A percentile compares a stretch with the other conserved stretches of the same genome.
These are phyloP conservation scores for Eublepharis macularius DNA, from an alignment of 2,113 vertebrate species.

Conservation along the genomic window DNA sequence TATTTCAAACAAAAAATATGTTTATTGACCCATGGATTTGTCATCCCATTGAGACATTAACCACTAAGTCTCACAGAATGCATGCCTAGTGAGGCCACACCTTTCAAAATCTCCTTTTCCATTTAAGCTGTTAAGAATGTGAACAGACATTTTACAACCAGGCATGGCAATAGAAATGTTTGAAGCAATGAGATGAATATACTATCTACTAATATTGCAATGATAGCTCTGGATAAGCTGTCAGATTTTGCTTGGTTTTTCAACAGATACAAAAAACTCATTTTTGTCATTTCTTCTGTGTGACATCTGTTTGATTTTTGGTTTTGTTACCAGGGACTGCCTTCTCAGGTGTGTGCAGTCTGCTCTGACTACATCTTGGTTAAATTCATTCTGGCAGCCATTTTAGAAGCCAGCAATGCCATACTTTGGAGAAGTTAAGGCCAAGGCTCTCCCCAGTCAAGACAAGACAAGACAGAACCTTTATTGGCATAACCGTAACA, in stretches of 20 bases:
- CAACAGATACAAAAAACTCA: neutral
- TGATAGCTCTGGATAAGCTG: neutral
- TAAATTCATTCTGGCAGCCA: no score
- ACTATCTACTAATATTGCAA: neutral
- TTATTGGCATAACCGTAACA: no score
- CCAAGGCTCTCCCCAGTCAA: no score
- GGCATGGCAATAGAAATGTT: neutral
- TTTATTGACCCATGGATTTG: slow-evolving; percentile 24
- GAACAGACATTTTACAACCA: neutral
- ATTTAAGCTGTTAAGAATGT: neutral
- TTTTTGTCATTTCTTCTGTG: neutral
- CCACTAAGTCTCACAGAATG: slow-evolving; percentile 12
- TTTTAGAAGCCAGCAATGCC: no score
- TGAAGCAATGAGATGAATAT: neutral
- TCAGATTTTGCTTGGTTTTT: slow-evolving; percentile 16
- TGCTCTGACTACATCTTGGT: no score
- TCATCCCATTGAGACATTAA: neutral
- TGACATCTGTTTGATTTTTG: no score
- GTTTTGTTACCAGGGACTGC: no score
- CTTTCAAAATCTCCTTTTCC: slow-evolving; percentile 30
- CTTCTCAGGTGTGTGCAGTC: no score
- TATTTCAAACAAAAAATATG: slow-evolving; percentile 12
- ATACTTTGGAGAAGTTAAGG: no score
- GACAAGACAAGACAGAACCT: no score
- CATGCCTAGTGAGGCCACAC: slow-evolving; percentile 7